Percentiles rank a stretch among this genome's conserved stretches.
phyloP scores from a whole-genome alignment of 2,797 vertebrate genomes.

The Streptopelia turtur region DNA sequence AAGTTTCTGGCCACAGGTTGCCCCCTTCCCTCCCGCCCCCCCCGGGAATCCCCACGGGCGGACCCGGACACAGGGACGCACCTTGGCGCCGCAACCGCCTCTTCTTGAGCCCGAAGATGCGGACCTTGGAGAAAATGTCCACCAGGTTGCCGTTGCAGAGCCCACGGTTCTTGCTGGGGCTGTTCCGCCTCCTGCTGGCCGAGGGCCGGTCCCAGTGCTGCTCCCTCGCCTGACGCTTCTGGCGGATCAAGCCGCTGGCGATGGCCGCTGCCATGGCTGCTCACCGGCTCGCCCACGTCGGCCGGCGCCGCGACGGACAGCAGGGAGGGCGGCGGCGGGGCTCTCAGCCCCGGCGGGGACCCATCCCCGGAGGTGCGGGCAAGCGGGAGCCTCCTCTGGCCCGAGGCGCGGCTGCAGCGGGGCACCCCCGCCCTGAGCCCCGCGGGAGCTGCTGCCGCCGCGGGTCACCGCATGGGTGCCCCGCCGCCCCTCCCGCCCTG shows the following conservation, averaged over 20 bases:
- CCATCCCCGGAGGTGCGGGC: constrained; percentile 40
- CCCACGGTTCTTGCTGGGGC: constrained; percentile 97
- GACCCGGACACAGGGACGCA: constrained; percentile 74
- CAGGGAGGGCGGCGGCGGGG: not conserved
- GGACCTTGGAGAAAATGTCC: constrained; percentile 99
- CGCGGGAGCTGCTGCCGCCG: constrained; percentile 12
- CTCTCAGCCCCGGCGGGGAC: constrained; percentile 63
- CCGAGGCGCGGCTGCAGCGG: not conserved
- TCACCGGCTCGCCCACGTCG: constrained; percentile 29
- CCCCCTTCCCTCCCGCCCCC: not conserved
- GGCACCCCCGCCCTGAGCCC: not conserved
- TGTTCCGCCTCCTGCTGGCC: constrained; percentile 92
- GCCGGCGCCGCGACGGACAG: not conserved
- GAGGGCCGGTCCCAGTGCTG: constrained; percentile 95
- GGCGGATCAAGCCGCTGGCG: constrained; percentile 97
- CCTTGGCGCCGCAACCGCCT: constrained; percentile 98
- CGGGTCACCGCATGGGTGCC: constrained; percentile 49
- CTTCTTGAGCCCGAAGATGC: constrained; percentile 99
- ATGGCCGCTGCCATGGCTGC: constrained; percentile 96
- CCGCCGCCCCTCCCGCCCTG: not conserved
- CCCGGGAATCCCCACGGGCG: not conserved
- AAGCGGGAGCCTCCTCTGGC: not conserved
- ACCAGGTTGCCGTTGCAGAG: constrained; percentile 98
- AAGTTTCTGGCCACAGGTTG: constrained; percentile 23
- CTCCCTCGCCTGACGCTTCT: constrained; percentile 97